Conservation (phyloP, 2,113 vertebrate genomes). For the Nothocercus julius region DNA sequence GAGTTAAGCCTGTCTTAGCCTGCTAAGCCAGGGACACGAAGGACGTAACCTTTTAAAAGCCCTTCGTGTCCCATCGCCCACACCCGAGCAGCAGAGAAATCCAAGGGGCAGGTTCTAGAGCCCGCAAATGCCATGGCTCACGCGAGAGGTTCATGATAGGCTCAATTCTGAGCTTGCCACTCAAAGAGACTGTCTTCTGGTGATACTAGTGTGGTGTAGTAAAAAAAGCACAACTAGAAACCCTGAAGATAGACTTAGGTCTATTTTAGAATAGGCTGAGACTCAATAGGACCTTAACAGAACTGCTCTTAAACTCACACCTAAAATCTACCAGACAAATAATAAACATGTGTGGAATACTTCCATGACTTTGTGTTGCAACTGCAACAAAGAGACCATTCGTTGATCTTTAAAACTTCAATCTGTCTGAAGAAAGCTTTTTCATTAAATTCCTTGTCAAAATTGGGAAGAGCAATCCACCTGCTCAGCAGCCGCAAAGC, state of each 20-base stretch:
- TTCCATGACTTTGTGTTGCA: not conserved
- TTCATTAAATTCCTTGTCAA: not conserved
- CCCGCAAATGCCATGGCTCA: not conserved
- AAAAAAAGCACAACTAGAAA: not conserved
- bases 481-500: not conserved
- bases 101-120: not conserved
- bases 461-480: not conserved
- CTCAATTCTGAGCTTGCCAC: not conserved
- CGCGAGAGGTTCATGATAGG: not conserved
- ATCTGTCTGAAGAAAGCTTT: not conserved
- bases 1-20: not conserved
- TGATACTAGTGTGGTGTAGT: not conserved
- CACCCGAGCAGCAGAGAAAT: not conserved
- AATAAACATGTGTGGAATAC: not conserved
- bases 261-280: not conserved
- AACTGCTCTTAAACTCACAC: not conserved
- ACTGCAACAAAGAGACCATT: not conserved
- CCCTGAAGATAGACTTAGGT: not conserved
- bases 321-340: not conserved
- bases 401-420: not conserved
- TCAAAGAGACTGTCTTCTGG: not conserved
- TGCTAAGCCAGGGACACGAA: not conserved
- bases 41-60: not conserved
- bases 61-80: not conserved
- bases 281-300: not conserved